A percentile compares a stretch with the other conserved stretches of the same genome.
Conservation (phyloP, 2,113 vertebrate genomes). For the Pelecanoides urinatrix region DNA sequence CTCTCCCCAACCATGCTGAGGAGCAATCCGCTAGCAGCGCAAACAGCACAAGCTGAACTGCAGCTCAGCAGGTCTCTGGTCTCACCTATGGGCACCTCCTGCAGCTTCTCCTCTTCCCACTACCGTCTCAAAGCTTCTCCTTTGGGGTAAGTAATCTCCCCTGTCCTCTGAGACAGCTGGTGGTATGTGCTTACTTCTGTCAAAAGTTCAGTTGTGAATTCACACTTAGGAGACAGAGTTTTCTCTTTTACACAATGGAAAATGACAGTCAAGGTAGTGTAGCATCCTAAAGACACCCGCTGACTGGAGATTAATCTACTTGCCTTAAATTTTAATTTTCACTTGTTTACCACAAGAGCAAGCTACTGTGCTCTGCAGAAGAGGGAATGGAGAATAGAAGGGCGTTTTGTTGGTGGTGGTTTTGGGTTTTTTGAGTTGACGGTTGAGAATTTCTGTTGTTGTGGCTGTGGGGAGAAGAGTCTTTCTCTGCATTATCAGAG, state of each 20-base stretch:
- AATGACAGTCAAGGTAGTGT: background rate
- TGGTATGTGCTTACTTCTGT: background rate
- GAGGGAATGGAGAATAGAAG: background rate
- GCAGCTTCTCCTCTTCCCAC: background rate
- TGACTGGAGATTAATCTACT: background rate
- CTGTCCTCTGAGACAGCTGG: background rate
- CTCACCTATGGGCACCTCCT: background rate
- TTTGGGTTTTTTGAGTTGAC: background rate
- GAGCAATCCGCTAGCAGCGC: background rate
- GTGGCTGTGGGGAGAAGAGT: background rate
- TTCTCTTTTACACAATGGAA: background rate
- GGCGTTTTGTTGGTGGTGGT: background rate
- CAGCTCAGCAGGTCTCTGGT: background rate
- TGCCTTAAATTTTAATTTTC: background rate
- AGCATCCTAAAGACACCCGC: background rate
- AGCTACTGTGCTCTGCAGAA: background rate
- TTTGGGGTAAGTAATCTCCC: background rate
- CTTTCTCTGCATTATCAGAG: background rate
- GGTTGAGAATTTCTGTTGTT: background rate
- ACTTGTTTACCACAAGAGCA: fast-evolving
- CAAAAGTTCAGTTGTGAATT: background rate
- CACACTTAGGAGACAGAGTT: background rate
- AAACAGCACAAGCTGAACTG: background rate
- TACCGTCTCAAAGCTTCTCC: background rate
- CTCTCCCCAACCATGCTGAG: background rate